Percentiles rank a stretch among this genome's conserved stretches.
Conservation (phyloP, 2,888 invertebrate species). For the Rhamphomyia laevipes region DNA sequence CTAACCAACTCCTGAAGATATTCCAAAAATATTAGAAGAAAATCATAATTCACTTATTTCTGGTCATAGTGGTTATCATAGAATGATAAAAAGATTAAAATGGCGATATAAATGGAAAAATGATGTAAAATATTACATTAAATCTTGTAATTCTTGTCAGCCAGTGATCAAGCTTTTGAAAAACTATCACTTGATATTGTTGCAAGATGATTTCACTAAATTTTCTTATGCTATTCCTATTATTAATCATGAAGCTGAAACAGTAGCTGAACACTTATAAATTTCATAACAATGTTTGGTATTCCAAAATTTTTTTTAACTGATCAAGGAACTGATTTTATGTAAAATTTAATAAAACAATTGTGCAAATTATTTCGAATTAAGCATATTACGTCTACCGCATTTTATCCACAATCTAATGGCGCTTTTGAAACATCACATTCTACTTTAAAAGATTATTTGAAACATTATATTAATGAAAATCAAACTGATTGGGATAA, state of each 20-base stretch:
- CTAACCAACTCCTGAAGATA: background rate
- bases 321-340: conserved; percentile 15
- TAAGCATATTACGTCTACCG: conserved; percentile 21
- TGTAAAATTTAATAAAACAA: conserved; percentile 19
- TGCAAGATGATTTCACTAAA: conserved; percentile 27
- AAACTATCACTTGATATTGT: conserved; percentile 22
- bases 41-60: too few relatives aligned
- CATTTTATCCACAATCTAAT: conserved; percentile 15
- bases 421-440: conserved; percentile 24
- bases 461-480: conserved; percentile 20
- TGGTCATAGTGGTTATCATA: conserved; percentile 6
- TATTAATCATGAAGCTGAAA: conserved; percentile 24
- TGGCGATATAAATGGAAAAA: conserved; percentile 24
- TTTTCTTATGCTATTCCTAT: conserved; percentile 24
- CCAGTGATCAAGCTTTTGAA: conserved; percentile 22
- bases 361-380: conserved; percentile 22
- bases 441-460: conserved; percentile 22
- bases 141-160: conserved; percentile 23
- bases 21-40: conserved; percentile 13
- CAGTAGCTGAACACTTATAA: conserved; percentile 18
- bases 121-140: conserved; percentile 23
- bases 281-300: conserved; percentile 5
- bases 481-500: conserved; percentile 4
- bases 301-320: conserved; percentile 7
- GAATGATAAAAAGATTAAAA: too few relatives aligned